Base-by-base conservation (phyloP, 2,113 vertebrate species). In the Colossoma macropomum region DNA sequence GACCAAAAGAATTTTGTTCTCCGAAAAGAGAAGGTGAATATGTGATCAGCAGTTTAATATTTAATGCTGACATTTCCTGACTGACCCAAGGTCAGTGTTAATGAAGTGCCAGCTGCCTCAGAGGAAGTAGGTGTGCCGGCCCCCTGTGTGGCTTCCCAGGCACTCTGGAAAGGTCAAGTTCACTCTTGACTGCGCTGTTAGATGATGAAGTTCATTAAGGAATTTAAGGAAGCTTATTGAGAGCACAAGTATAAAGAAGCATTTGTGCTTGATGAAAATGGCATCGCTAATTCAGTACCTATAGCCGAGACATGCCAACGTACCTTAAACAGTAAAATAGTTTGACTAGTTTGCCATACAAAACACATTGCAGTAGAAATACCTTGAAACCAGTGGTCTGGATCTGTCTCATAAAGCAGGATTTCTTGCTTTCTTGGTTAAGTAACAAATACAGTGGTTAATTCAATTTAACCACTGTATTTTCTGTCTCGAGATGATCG, bases 41-140 rank as follows among this genome's bases (percentile, higher is more conserved):
- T 70, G 41, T 77, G 56, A 83, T 56, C 56, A 17, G 25, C 13
- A 72, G 85, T 72, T 80, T 80, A 86, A 76, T 86, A 66, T 80
- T 83, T 63, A 71, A 76, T 54, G 45, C 54, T 21, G 60, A 77
- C 45, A 70, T 77, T 81, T 76, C 65, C 54, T 30, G 60, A 71
- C 56, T 65, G 68, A 74, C 59, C 69, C 21, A 34, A 75, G n/a
- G 63, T 75, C 32, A 79, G 30, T 60, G 71, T 82, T 83, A 79
- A 75, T 63, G 76, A 83, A 52, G 80, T 54, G 30, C 75, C 54
- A 34, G 41, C 27, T 52, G 25, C 38, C 19, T 30, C 7, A 56
- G 62, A 75, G 21, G 50, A 68, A 32, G 41, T 69, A 45, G 34
- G 28, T 15, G 54, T 71, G 38, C 3, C 12, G 19, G 52, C 69